Evolutionary conservation across 1,140 invertebrate species (phyloP).

Genomic region (Oreohelix idahoensis): DNA sequence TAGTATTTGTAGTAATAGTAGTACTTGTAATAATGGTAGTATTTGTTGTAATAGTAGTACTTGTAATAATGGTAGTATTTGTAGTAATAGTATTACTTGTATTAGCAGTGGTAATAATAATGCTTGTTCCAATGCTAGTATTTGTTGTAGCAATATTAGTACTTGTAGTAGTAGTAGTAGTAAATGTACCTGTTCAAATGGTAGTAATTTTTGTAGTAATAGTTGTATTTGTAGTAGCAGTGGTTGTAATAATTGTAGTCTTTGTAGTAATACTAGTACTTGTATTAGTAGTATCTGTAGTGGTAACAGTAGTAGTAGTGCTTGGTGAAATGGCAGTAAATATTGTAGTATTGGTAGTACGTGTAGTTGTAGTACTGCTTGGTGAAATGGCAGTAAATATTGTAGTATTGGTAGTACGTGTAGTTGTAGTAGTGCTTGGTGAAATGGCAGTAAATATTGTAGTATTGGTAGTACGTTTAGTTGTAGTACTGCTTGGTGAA

Average conservation of each 20-base stretch:
- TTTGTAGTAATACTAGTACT: slow-evolving; percentile 7
- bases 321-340: background rate
- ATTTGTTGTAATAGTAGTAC: slow-evolving; percentile 20
- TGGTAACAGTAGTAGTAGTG: slow-evolving; percentile 13
- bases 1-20: background rate
- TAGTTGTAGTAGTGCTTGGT: too few species aligned
- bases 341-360: slow-evolving; percentile 11
- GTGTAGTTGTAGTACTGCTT: too few species aligned
- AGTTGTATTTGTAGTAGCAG: background rate
- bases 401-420: too few species aligned
- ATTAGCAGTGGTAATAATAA: background rate
- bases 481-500: too few species aligned
- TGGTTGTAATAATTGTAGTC: slow-evolving; percentile 26
- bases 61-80: slow-evolving; percentile 21
- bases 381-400: too few species aligned
- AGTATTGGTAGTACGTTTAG: too few species aligned
- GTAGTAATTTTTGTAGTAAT: slow-evolving; percentile 22
- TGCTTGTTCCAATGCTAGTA: background rate
- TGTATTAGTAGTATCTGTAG: background rate
- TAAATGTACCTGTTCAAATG: slow-evolving; percentile 1
- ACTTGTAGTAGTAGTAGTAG: slow-evolving; percentile 16
- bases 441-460: too few species aligned
- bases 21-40: background rate
- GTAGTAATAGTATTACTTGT: slow-evolving; percentile 21
- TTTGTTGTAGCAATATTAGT: background rate